Conservation (phyloP, 2,797 vertebrate genomes). For the Labroides dimidiatus region DNA sequence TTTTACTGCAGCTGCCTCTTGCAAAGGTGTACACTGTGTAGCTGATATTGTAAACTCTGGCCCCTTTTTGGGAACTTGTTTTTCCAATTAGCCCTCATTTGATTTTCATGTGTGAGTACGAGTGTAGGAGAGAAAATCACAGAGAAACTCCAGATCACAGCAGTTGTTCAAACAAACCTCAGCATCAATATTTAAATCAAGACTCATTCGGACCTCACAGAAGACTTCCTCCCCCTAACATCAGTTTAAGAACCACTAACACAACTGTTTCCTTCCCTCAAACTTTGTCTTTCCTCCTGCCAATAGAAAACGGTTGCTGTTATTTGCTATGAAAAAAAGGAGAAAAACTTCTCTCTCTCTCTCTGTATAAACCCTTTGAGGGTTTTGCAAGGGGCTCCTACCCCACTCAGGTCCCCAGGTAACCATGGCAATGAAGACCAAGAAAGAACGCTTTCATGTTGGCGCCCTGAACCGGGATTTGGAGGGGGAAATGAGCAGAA, state of each 20-base stretch:
- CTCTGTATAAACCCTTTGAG: conserved; percentile 67
- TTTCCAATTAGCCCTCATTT: conserved; percentile 53
- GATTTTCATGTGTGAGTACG: conserved; percentile 19
- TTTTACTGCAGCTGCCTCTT: neutral
- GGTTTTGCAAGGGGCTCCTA: conserved; percentile 73
- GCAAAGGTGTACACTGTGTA: neutral
- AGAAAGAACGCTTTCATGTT: conserved; percentile 88
- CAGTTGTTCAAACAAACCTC: conserved; percentile 27
- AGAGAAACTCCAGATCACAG: conserved; percentile 22
- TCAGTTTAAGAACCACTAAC: conserved; percentile 30
- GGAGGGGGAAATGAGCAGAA: conserved; percentile 79
- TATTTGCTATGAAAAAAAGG: conserved; percentile 36
- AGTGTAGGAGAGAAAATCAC: conserved; percentile 41
- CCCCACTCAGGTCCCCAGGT: conserved; percentile 84
- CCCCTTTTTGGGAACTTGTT: conserved; percentile 21
- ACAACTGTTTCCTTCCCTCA: conserved; percentile 53
- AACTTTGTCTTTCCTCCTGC: conserved; percentile 37
- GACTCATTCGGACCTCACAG: conserved; percentile 38
- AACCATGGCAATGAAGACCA: conserved; percentile 85
- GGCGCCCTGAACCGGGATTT: conserved; percentile 82
- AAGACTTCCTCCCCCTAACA: conserved; percentile 36
- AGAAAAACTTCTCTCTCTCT: conserved; percentile 45
- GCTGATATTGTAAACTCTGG: neutral
- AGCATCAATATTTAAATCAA: conserved; percentile 37
- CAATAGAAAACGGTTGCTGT: conserved; percentile 42